Evolutionary conservation across 2,797 vertebrate species (phyloP), one percentile per base, ranked within the genome.

Genomic region (Orestias chungarensis): DNA sequence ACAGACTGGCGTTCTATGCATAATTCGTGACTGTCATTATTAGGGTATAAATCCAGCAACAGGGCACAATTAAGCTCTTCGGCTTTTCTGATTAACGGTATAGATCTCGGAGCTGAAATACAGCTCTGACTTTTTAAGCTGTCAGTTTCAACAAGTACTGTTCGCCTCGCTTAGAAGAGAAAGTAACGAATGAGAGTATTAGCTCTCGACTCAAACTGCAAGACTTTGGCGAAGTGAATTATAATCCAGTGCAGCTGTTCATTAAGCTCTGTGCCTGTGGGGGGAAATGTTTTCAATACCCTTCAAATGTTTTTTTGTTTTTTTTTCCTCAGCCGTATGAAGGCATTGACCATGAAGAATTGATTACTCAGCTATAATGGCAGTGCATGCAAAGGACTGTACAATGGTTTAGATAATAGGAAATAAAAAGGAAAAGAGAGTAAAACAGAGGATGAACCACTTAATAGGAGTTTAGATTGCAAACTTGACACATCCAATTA

Each of bases 91-190:
- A 87, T 88, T 84, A 88, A 88, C 82, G 71, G 84, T 77, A 74
- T 80, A 81, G 83, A 87, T 87, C 85, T 68, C 35, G 0, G 42
- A 71, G 44, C 85, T 92, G 89, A 93, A 87, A 87, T 91, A 93
- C 88, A 84, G 86, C 89, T 90, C 88, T 89, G 91, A 86, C 91
- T 92, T 92, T 92, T 90, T 55, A 74, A 87, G 79, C 82, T 89
- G 90, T 91, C 90, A 86, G 69, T 87, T 91, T 86, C 85, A 90
- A 91, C 91, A 91, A 90, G 88, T 85, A 68, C 74, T 4, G 18
- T 68, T 71, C 82, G 86, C 78, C 77, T 88, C 80, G 81, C 73
- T 72, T 68, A 0, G 43, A 81, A 66, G 80, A 81, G 82, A 84
- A 83, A 81, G 83, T 87, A 89, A 86, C 87, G 87, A 90, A 89